phyloP scores from a whole-genome alignment of 2,113 vertebrate species.

The Typhlomys cinereus region DNA sequence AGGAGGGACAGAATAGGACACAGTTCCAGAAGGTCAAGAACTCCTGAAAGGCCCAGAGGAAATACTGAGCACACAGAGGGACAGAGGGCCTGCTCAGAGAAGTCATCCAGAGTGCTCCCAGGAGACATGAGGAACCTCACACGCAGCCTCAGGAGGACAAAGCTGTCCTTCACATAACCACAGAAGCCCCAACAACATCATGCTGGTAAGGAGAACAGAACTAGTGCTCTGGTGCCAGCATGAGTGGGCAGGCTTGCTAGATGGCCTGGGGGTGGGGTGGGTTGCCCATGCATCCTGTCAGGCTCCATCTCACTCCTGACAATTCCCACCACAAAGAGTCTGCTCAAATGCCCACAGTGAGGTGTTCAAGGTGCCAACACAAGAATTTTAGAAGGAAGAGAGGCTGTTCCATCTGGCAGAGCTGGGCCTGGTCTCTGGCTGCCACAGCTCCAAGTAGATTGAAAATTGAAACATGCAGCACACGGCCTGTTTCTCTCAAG shows the following conservation, averaged over 20 bases:
- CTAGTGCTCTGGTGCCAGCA: rapidly evolving
- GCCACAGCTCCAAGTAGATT: not conserved
- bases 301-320: not conserved
- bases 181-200: not conserved
- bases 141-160: not conserved
- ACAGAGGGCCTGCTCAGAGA: too few relatives aligned
- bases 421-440: not conserved
- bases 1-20: not conserved
- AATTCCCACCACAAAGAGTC: not conserved
- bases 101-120: not conserved
- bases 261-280: too few relatives aligned
- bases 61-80: not conserved
- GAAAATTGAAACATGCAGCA: not conserved
- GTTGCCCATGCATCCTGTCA: not conserved
- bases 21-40: slow-evolving; percentile 14
- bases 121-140: not conserved
- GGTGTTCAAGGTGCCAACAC: not conserved
- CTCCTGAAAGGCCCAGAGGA: not conserved
- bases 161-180: not conserved
- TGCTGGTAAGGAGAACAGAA: not conserved
- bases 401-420: not conserved
- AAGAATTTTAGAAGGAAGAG: not conserved
- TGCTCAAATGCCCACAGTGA: not conserved
- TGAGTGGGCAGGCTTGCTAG: not conserved
- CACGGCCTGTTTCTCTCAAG: not conserved